Conservation (phyloP, 1,140 invertebrate species). For the Cydia splendana region DNA sequence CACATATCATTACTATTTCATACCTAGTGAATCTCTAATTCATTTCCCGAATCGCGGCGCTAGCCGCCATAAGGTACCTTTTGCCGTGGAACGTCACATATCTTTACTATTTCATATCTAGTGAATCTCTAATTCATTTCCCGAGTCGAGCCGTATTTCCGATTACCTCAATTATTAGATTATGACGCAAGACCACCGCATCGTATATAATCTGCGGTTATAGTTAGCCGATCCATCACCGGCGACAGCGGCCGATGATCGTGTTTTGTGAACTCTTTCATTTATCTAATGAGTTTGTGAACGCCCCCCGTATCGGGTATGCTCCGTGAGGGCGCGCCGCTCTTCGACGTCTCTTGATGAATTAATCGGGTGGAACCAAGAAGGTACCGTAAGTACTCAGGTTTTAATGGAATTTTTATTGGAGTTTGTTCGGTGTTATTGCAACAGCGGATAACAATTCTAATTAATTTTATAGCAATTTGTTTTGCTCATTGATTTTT, state of each 20-base stretch:
- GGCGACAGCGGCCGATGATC: constrained; percentile 50
- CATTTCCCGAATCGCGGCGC: too few species aligned
- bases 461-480: neutral
- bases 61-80: too few species aligned
- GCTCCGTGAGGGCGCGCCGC: constrained; percentile 27
- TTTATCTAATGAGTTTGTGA: constrained; percentile 74
- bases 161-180: constrained; percentile 3
- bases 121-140: too few species aligned
- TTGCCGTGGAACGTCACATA: too few species aligned
- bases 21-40: too few species aligned
- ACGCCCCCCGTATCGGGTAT: constrained; percentile 38
- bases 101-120: too few species aligned
- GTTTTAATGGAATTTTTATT: constrained; percentile 17
- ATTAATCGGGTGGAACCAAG: constrained; percentile 53
- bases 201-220: neutral
- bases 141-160: too few species aligned
- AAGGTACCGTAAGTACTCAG: constrained; percentile 27
- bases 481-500: neutral
- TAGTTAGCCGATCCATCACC: constrained; percentile 64
- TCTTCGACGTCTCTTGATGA: constrained; percentile 59
- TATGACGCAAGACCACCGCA: neutral
- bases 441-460: neutral
- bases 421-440: constrained; percentile 1
- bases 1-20: too few species aligned
- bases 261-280: constrained; percentile 70